Conservation (phyloP, 1,140 invertebrate genomes). For the Streblospio benedicti region DNA sequence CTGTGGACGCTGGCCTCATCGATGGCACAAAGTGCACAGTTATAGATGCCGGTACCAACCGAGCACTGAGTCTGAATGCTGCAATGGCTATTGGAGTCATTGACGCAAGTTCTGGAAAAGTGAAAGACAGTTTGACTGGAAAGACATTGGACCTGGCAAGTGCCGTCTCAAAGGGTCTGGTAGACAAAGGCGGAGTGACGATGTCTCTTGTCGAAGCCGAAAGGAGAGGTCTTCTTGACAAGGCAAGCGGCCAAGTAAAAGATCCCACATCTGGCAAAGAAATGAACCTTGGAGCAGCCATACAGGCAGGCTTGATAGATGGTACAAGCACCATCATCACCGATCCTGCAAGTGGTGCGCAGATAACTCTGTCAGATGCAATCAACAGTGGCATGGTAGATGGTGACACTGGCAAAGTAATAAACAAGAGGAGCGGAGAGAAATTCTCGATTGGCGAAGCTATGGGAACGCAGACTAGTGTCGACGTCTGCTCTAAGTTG, state of each 20-base stretch:
- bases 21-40: too few relatives aligned
- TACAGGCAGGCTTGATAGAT: slow-evolving; percentile 63
- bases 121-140: too few relatives aligned
- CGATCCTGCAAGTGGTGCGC: slow-evolving; percentile 59
- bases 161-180: slow-evolving; percentile 32
- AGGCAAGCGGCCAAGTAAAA: slow-evolving; percentile 31
- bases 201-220: slow-evolving; percentile 60
- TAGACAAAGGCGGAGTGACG: slow-evolving; percentile 68
- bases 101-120: too few relatives aligned
- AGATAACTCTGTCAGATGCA: slow-evolving; percentile 60
- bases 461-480: neutral
- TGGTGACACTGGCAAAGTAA: slow-evolving; percentile 70
- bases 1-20: slow-evolving; percentile 64
- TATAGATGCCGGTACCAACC: too few relatives aligned
- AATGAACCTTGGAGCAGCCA: slow-evolving; percentile 52
- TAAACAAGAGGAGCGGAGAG: neutral
- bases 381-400: slow-evolving; percentile 66
- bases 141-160: too few relatives aligned
- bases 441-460: neutral
- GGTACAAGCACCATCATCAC: slow-evolving; percentile 58
- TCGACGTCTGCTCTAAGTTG: neutral
- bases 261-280: slow-evolving; percentile 17
- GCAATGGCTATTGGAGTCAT: too few relatives aligned
- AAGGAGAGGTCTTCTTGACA: slow-evolving; percentile 53
- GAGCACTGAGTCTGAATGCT: too few relatives aligned